Base-by-base conservation (phyloP, 2,888 invertebrate species). In the Dichetophora obliterata region DNA sequence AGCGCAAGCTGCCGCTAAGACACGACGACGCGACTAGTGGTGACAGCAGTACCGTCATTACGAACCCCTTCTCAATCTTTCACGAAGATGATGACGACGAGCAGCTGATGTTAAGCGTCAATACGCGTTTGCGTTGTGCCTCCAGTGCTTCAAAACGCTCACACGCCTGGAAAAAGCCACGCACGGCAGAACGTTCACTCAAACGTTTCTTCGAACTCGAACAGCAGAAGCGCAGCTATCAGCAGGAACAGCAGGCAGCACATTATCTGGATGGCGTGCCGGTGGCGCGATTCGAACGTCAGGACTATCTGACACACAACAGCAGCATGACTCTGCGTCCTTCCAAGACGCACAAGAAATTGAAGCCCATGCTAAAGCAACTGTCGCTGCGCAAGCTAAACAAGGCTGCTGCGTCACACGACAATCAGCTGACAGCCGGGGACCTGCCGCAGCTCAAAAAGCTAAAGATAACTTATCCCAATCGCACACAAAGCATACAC, bases 31-130 rank as follows among this genome's bases (percentile, higher is more conserved):
- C 43, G 11, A 43, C 43, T 1, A 77, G 78, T 75, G 79, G 79
- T 66, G 86, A 86, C 54, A 86, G 84, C 80, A 89, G 87, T 48
- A 88, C 87, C 75, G 88, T 89, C 34, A 89, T 89, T 48, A 88
- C 89, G 11, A 89, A 89, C 82, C 89, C 89, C 34, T 89, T 89
- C 79, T 88, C 88, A 65, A 88, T 87, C 48, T 88, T 86, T 57
- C 87, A 88, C 75, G 89, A 89, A 48, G 85, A 86, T 66, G 85
- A 85, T 71, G 80, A 81, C 54, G 80, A 80, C 31, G 69, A 77
- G 1, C 84, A 85, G 16, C 82, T 87, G 16, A 86, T 85, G 3
- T 78, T 86, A 0, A 85, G 82, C 61, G 85, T 86, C 0, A 86
- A 86, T 66, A 82, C 85, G 1, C 82, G 86, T 0, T 79, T 85